phyloP scores from a whole-genome alignment of 2,113 vertebrate species.

The Catagonus wagneri region DNA sequence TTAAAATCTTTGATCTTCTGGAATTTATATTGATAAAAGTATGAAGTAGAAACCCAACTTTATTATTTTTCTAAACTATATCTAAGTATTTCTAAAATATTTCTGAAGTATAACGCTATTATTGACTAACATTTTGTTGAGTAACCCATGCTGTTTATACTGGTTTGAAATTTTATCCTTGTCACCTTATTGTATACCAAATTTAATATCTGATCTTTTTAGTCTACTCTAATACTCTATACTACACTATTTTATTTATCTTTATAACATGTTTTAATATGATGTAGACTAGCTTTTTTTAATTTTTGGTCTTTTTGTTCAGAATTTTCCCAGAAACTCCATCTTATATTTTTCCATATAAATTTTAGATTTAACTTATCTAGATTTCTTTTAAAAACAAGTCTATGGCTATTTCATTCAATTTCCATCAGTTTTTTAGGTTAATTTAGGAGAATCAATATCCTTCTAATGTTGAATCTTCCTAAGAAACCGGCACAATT shows the following conservation, averaged over 20 bases:
- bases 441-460: background rate
- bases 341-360: background rate
- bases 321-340: background rate
- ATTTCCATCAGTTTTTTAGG: background rate
- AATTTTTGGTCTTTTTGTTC: background rate
- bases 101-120: no score
- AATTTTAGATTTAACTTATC: background rate
- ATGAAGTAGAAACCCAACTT: background rate
- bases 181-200: background rate
- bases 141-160: background rate
- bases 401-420: background rate
- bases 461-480: background rate
- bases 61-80: conserved; percentile 6
- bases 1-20: background rate
- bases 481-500: background rate
- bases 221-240: background rate
- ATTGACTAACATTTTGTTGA: background rate
- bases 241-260: background rate
- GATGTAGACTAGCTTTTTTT: background rate
- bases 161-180: background rate
- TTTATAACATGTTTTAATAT: background rate
- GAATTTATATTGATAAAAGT: background rate
- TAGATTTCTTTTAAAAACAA: background rate
- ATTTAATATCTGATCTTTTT: background rate
- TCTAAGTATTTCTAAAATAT: no score